phyloP scores from a whole-genome alignment of 1,140 invertebrate species.

The Leptinotarsa lineolata region DNA sequence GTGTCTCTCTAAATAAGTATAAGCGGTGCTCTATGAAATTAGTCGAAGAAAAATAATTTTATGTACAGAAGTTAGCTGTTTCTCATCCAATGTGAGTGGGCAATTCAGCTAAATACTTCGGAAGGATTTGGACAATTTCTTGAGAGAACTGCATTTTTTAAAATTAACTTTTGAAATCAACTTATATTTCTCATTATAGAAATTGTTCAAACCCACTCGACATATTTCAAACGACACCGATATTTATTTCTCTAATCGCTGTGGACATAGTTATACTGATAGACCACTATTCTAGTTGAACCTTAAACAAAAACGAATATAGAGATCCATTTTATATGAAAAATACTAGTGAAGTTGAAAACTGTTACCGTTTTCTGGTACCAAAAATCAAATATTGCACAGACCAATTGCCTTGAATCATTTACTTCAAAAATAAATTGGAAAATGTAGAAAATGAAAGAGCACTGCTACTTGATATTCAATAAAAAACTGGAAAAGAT shows the following conservation, averaged over 20 bases:
- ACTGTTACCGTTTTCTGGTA: conserved; percentile 2
- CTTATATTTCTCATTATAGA: not conserved
- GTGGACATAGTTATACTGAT: conserved; percentile 18
- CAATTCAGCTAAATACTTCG: conserved; percentile 16
- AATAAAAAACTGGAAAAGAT: conserved; percentile 10
- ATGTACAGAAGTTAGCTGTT: conserved; percentile 4
- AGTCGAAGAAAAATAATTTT: conserved; percentile 25
- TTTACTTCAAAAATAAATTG: conserved; percentile 13
- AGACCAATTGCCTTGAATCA: conserved; percentile 26
- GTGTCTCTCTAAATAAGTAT: conserved; percentile 41
- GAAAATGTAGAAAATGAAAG: conserved; percentile 7
- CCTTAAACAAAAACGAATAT: conserved; percentile 17
- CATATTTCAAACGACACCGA: conserved; percentile 4
- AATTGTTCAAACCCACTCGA: not conserved
- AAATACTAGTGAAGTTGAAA: conserved; percentile 17
- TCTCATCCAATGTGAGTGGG: conserved; percentile 41
- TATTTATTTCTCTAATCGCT: conserved; percentile 10
- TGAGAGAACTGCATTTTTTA: not conserved
- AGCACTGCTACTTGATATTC: conserved; percentile 8
- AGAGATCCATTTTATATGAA: conserved; percentile 21
- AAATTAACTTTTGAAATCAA: too few relatives aligned
- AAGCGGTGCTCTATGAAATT: conserved; percentile 46
- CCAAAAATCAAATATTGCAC: conserved; percentile 31
- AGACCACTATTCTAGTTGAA: conserved; percentile 15
- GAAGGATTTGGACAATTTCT: not conserved